A percentile compares a stretch with the other conserved stretches of the same genome.
Evolutionary conservation across 2,797 vertebrate genomes (phyloP).

Genomic region (Pteropus rufus): DNA sequence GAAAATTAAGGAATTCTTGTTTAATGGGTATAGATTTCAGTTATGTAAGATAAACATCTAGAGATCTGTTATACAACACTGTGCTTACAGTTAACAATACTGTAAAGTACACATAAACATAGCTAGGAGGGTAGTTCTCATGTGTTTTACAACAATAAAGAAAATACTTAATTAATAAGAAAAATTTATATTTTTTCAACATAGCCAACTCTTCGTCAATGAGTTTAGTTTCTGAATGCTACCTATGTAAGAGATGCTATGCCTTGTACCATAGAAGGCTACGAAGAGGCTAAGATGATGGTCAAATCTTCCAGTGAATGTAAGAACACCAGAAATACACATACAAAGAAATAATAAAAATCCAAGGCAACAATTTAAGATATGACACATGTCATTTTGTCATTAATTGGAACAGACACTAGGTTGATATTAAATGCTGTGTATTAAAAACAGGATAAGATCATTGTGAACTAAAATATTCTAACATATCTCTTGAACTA

Average conservation of each 20-base stretch:
- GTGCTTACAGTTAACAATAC: background rate
- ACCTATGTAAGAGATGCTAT: background rate
- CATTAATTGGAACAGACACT: background rate
- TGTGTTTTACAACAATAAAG: background rate
- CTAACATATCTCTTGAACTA: background rate
- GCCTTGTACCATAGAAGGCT: background rate
- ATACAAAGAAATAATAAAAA: background rate
- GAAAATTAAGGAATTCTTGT: background rate
- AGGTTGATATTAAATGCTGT: background rate
- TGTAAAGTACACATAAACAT: background rate
- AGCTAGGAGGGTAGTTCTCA: background rate
- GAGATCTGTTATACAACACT: background rate
- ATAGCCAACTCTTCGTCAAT: background rate
- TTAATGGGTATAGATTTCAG: background rate
- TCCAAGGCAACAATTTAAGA: background rate
- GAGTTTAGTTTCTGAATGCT: background rate
- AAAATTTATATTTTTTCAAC: background rate
- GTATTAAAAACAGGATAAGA: background rate
- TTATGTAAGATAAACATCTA: background rate
- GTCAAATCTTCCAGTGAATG: background rate
- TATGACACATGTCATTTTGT: background rate
- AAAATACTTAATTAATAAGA: background rate
- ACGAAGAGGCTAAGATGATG: background rate
- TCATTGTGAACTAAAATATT: background rate
- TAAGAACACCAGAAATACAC: background rate